Percentiles rank a stretch among this genome's conserved stretches.
phyloP scores from a whole-genome alignment of 2,888 invertebrate species.

The Cephus pygmeus region DNA sequence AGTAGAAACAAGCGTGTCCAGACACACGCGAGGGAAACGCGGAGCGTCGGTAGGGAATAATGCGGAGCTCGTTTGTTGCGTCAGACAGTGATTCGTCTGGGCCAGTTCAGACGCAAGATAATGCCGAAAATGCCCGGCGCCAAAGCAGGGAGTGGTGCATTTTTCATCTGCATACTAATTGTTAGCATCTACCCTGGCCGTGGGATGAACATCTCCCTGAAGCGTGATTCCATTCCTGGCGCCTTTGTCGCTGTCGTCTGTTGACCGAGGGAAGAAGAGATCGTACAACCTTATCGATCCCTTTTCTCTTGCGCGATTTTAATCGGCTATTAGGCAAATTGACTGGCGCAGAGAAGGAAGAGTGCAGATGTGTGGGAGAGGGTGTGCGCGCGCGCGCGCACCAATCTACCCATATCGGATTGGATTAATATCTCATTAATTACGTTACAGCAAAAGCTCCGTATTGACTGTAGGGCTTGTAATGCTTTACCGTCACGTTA shows the following conservation, averaged over 20 bases:
- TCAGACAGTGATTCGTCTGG: slow-evolving; percentile 56
- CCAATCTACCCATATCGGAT: not conserved
- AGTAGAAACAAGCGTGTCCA: not conserved
- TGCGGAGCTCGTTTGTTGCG: slow-evolving; percentile 51
- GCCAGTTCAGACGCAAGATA: slow-evolving; percentile 45
- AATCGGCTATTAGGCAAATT: no score
- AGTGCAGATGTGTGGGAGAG: not conserved
- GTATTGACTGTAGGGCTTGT: not conserved
- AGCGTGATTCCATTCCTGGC: no score
- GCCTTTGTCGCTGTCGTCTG: no score
- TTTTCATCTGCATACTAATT: slow-evolving; percentile 52
- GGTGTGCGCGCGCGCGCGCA: not conserved
- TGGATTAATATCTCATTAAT: slow-evolving; percentile 14
- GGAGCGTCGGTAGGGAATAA: slow-evolving; percentile 44
- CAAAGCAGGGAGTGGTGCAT: slow-evolving; percentile 34
- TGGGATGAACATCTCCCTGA: no score
- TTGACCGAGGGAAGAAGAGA: no score
- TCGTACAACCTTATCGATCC: no score
- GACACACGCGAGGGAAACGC: slow-evolving; percentile 36
- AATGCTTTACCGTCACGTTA: not conserved
- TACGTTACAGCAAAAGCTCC: not conserved
- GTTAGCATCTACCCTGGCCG: slow-evolving; percentile 9
- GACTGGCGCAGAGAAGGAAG: not conserved
- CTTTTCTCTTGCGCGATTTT: no score
- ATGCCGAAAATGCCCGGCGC: slow-evolving; percentile 45